Evolutionary conservation across 2,797 vertebrate species (phyloP), one percentile per base, ranked within the genome.

Genomic region (Oreochromis mossambicus): DNA sequence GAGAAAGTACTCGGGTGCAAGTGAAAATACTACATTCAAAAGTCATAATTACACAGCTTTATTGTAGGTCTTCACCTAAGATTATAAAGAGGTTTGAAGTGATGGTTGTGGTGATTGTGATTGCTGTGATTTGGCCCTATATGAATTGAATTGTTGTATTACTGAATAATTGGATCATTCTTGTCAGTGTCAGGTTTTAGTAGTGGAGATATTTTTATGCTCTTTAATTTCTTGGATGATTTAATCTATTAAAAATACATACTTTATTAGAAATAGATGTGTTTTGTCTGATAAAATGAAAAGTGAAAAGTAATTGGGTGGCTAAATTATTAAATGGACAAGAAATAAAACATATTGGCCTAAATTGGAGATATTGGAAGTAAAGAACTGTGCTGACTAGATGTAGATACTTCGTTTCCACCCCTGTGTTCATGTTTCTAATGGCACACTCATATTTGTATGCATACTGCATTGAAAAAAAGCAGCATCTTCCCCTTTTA

Each of bases 381-480:
- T 52, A 63, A 68, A 68, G 5, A 10, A n/a, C 14, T 46, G 12
- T 52, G 43, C 8, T 63, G 11, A 41, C 24, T 77, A 8, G 24
- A 66, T 41, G 9, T n/a, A 56, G 8, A 6, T n/a, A 32, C 17
- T n/a, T 79, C 0, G 5, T 68, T 19, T 61, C 12, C 11, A 34
- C 38, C 34, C 36, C 43, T 5, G 15, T 73, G 24, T n/a, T 50
- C 4, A 0, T 32, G 68, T 13, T 50, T 19, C 24, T 19, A 29
- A 75, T 32, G 63, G 63, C 21, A 46, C 38, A 43, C 66, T 43
- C 43, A 50, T 66, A 48, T 66, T 79, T 79, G 26, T 58, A 32
- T 46, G 34, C 21, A 50, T 70, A 51, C 7, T 32, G 43, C 46
- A 70, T 19, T 38, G 3, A 19, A 19, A 80, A 38, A 14, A 38